Base-by-base conservation (phyloP, 1,140 invertebrate species). In the Trichonephila clavata region DNA sequence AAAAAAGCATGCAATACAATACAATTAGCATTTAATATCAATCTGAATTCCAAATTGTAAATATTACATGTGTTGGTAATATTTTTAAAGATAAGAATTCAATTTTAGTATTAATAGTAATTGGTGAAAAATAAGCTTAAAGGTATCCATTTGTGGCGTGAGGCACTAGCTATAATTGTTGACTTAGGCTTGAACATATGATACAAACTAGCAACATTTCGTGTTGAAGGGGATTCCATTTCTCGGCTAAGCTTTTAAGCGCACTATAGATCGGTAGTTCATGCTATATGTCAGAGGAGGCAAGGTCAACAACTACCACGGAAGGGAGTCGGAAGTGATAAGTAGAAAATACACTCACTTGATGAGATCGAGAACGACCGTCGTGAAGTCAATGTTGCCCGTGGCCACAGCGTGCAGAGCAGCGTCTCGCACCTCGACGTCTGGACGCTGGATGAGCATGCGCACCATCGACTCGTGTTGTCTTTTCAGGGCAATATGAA, bases 401-500 rank as follows among this genome's bases (percentile, higher is more conserved):
- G 93, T 90, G 18, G 59, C 77, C 2, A 90, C 65, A 0, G 88
- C 93, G 21, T 90, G 88, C 27, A 90, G 68, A 1, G 80, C 65
- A 1, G 80, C 43, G 63, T 94, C 93, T 43, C 24, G 39, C 13
- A 94, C 39, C 4, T 90, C 88, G 1, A 90, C 6, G 10, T 86
- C 87, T 2, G 80, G 61, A 5, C 77, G 50, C 4, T 24, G 16
- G 7, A 94, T 27, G 1, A 94, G 43, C 14, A 90, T 4, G 20
- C 61, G 32, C 7, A 94, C 60, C 57, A 86, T 57, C 18, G 18
- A n/a, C 20, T 57, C 57, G 27, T 90, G 61, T 39, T 91, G 63
- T 0, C 71, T 77, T 50, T 90, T 86, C 2, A 94, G 20, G 21
- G 93, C 93, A 16, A 94, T 86, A 21, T 94, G 80, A 6, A 94